phyloP scores from a whole-genome alignment of 2,797 vertebrate genomes.

The Percopsis omiscomaycus region DNA sequence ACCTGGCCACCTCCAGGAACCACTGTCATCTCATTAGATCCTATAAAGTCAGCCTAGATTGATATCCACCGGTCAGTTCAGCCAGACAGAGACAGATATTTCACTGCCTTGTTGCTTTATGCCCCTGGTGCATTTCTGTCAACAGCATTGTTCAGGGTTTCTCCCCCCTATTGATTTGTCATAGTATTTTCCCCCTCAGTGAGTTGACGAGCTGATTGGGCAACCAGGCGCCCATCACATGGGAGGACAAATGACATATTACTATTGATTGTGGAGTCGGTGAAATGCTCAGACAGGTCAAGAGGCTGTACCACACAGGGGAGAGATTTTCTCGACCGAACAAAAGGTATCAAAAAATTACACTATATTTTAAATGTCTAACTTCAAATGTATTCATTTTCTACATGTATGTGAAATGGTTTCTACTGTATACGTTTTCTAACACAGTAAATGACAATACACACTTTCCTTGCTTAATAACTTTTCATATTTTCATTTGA shows the following conservation, averaged over 20 bases:
- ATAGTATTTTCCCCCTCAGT: constrained; percentile 14
- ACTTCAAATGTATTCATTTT: too few relatives aligned
- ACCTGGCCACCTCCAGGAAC: background rate
- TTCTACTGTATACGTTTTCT: too few relatives aligned
- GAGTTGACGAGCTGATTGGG: constrained; percentile 1
- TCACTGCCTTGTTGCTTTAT: constrained; percentile 6
- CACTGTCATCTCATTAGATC: background rate
- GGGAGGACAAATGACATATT: constrained; percentile 1
- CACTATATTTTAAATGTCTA: background rate
- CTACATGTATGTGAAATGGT: too few relatives aligned
- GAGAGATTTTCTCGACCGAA: background rate
- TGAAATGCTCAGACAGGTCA: background rate
- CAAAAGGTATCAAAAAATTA: background rate
- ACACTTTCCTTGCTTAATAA: too few relatives aligned
- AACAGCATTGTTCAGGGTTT: constrained; percentile 9
- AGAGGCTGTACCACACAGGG: too few relatives aligned
- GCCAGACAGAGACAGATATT: background rate
- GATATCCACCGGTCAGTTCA: background rate
- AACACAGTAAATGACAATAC: too few relatives aligned
- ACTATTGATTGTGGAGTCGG: constrained; percentile 4
- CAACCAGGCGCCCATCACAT: background rate
- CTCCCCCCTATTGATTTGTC: constrained; percentile 9
- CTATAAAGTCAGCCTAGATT: background rate
- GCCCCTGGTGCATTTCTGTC: background rate
- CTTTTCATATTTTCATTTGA: too few relatives aligned